Conservation (phyloP, 2,797 vertebrate species). For the Lepidocolaptes lacrymiger region DNA sequence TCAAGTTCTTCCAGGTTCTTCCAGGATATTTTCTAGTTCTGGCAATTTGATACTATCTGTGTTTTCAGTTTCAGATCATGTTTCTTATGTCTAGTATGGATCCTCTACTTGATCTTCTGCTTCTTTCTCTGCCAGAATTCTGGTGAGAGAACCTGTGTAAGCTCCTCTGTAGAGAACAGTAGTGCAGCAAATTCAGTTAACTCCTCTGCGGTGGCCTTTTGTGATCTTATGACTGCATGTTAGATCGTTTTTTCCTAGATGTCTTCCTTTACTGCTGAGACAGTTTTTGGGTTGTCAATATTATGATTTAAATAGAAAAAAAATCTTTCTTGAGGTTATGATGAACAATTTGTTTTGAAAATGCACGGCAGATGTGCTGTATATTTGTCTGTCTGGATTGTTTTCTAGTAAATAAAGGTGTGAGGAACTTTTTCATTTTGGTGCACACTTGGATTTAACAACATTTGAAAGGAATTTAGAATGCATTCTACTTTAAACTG, state of each 20-base stretch:
- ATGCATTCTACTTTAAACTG: background rate
- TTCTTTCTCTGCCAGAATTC: background rate
- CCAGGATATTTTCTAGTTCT: background rate
- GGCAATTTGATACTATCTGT: background rate
- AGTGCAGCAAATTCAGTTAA: background rate
- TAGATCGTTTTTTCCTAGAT: conserved; percentile 33
- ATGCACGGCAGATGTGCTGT: background rate
- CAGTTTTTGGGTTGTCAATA: background rate
- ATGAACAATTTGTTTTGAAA: background rate
- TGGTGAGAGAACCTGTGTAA: background rate
- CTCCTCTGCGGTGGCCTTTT: background rate
- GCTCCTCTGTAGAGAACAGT: background rate
- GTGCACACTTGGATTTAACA: background rate
- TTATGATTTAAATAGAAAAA: background rate
- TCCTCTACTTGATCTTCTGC: background rate
- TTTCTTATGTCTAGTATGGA: background rate
- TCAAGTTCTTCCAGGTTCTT: background rate
- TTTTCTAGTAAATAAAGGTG: background rate
- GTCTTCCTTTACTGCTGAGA: background rate
- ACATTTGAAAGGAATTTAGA: background rate
- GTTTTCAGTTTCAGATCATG: background rate
- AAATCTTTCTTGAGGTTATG: background rate
- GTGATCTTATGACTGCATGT: background rate
- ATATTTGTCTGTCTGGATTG: background rate
- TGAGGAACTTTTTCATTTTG: background rate